Conservation (phyloP, 2,797 vertebrate species). For the Eurystomus glaucurus region DNA sequence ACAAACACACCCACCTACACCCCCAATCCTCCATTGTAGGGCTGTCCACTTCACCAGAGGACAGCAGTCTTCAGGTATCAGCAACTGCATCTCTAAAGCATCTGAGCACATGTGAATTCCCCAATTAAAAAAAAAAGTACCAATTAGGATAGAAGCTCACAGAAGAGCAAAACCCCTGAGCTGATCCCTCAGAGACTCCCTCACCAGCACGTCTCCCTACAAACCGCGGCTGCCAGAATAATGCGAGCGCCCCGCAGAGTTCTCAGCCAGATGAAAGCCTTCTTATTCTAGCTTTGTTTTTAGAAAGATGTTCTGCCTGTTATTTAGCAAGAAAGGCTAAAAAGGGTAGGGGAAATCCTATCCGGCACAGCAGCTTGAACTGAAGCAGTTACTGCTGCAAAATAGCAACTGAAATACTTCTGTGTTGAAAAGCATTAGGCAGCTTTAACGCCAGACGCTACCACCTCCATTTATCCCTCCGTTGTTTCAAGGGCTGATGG, state of each 20-base stretch:
- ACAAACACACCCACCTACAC: background rate
- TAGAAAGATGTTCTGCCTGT: background rate
- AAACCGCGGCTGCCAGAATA: background rate
- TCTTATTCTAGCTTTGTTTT: background rate
- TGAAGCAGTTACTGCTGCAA: background rate
- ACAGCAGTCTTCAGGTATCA: background rate
- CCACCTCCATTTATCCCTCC: accelerated
- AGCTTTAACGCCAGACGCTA: background rate
- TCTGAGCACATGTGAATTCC: background rate
- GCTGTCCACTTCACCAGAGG: background rate
- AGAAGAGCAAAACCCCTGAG: background rate
- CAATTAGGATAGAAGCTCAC: background rate
- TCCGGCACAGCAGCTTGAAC: background rate
- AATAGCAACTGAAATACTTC: background rate
- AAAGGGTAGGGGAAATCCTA: background rate
- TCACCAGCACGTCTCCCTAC: background rate
- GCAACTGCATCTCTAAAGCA: background rate
- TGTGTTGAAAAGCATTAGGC: background rate
- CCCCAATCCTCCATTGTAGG: background rate
- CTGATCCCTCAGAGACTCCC: background rate
- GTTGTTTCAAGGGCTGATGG: background rate
- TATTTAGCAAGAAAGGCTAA: background rate
- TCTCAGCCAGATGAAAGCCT: background rate
- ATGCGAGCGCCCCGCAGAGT: background rate
- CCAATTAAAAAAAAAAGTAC: accelerated